phyloP scores from a whole-genome alignment of 2,888 invertebrate genomes.

The Iselma pallidipennis region DNA sequence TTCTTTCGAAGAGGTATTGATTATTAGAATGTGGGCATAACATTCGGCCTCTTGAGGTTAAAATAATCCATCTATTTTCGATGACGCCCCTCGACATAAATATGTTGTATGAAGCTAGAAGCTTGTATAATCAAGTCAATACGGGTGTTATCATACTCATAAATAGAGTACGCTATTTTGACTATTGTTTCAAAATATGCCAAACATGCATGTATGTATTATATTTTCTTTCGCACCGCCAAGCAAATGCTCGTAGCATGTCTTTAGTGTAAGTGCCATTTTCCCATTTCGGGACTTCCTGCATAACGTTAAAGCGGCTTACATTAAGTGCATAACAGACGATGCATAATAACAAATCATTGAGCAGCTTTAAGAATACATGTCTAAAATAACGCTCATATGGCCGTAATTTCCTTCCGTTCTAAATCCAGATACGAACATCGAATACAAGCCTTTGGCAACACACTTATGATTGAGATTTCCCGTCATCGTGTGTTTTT shows the following conservation, averaged over 20 bases:
- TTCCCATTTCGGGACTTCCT: slow-evolving; percentile 11
- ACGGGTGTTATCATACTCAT: neutral
- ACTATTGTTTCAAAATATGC: slow-evolving; percentile 1
- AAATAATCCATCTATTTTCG: neutral
- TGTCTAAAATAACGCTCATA: slow-evolving; percentile 20
- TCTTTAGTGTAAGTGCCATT: slow-evolving; percentile 11
- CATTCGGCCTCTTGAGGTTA: neutral
- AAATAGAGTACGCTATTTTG: neutral
- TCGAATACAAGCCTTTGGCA: neutral
- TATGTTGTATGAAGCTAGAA: too few species aligned
- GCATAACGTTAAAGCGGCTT: slow-evolving; percentile 23
- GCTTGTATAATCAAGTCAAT: too few species aligned
- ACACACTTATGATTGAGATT: neutral
- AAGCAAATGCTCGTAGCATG: neutral
- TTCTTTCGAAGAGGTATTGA: neutral
- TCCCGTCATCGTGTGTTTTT: neutral
- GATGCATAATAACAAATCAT: slow-evolving; percentile 29
- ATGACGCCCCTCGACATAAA: neutral
- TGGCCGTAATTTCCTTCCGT: slow-evolving; percentile 22
- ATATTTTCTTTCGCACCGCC: neutral
- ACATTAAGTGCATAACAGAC: slow-evolving; percentile 28
- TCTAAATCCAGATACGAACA: slow-evolving; percentile 25
- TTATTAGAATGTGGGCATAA: neutral
- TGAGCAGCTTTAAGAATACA: slow-evolving; percentile 18
- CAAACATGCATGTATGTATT: neutral